Base-by-base conservation (phyloP, 2,113 vertebrate species). In the Falcunculus frontatus region DNA sequence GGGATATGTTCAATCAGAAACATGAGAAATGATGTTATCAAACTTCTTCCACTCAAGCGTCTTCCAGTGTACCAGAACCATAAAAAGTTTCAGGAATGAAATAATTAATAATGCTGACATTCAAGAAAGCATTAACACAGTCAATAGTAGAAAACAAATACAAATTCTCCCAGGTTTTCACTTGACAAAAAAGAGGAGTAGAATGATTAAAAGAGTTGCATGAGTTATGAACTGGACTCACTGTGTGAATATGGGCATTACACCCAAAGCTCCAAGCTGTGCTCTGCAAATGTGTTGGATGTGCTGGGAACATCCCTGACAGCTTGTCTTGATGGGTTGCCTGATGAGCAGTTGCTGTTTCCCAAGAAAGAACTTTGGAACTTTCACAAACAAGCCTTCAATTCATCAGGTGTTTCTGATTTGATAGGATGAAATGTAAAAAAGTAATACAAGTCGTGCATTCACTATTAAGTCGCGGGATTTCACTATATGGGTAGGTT, bases 281-380 rank as follows among this genome's bases (percentile, higher is more conserved):
- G 63, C 55, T 95, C 78, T 59, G 52, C 62, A 94, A 57, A 95
- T 81, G 50, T 72, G 55, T 17, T 89, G 42, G 16, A 27, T 77
- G 25, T 75, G 72, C 90, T 89, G 59, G 82, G 95, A 96, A 80
- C 22, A 77, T 30, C 19, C 30, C 25, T 2, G 6, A 39, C 49
- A 84, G 46, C 94, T 95, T 94, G 87, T 75, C 72, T 94, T 83
- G 67, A 32, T 90, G 64, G n/a, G 32, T 25, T 91, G 53, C 53
- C 64, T 89, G 41, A 90, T 46, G 60, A 90, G 50, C 53, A 76
- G 13, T 41, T 62, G 69, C 68, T 76, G 9, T 55, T 94, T 70
- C 33, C 50, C 56, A 80, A 20, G 39, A 74, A 80, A 90, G n/a
- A 33, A 59, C n/a, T 86, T 82, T 32, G 35, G 67, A 91, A 81